Base-by-base conservation (phyloP, 2,113 vertebrate genomes). In the Rana temporaria region DNA sequence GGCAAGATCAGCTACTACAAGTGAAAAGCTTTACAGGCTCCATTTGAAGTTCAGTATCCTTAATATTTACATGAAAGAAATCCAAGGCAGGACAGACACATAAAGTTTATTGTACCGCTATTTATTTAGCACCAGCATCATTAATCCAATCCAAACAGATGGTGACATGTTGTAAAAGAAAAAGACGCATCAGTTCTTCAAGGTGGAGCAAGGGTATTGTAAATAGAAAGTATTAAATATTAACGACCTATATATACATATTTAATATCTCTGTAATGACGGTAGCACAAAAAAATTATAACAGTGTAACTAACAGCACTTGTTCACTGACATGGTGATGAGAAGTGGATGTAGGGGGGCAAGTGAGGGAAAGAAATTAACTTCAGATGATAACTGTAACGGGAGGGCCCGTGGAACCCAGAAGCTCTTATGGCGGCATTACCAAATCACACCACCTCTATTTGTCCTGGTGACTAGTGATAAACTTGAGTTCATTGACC, bases 51-150 rank as follows among this genome's bases (percentile, higher is more conserved):
- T 34, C 48, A 59, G 71, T 83, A 76, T 76, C 81, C 72, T 83
- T 83, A 83, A 83, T 83, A 83, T 83, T 83, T 83, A 83, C 65
- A 83, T 60, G 72, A 83, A 59, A 83, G 63, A 75, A 75, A 83
- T 83, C 81, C 81, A 83, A 76, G 68, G 71, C 81, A 76, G 72
- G 73, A 52, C 71, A 76, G 55, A 20, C 81, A 67, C 63, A 74
- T 74, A 76, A 60, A 38, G 72, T 83, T 76, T 83, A 83, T 83
- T 83, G 65, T 76, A 76, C 62, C 60, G 59, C 52, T 83, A 83
- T 68, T 68, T 83, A 67, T 83, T 72, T 55, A 68, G 63, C n/a
- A 57, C 65, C 76, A 59, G 53, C 55, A 32, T 76, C 81, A 76
- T 76, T 56, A 83, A 83, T 83, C 55, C 64, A 75, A 66, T 52